Evolutionary conservation across 2,113 vertebrate genomes (phyloP).

Genomic region (Larimichthys crocea): DNA sequence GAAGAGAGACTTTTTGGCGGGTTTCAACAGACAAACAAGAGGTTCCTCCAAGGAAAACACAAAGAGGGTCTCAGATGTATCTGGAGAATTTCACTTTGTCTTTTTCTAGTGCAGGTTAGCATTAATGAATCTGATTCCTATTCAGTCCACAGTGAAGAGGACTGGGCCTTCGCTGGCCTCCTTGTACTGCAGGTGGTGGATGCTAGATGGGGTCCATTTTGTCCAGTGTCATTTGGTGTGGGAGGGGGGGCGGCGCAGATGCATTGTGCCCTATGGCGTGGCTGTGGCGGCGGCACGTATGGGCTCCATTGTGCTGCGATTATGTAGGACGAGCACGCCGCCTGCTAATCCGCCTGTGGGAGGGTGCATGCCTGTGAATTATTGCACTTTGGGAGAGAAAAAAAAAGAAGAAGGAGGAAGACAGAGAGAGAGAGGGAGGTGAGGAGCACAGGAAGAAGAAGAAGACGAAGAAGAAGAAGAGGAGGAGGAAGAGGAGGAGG

Average conservation of each 20-base stretch:
- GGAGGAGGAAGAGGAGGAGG: conserved; percentile 42
- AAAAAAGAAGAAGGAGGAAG: conserved; percentile 42
- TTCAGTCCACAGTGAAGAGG: background rate
- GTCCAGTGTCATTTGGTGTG: conserved; percentile 62
- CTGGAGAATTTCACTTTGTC: background rate
- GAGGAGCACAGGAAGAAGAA: conserved; percentile 59
- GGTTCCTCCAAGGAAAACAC: conserved; percentile 5
- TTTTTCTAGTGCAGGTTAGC: conserved; percentile 29
- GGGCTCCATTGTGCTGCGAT: conserved; percentile 82
- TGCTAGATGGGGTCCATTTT: conserved; percentile 69
- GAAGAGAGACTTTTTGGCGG: background rate
- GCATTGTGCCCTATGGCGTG: conserved; percentile 77
- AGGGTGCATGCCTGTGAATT: conserved; percentile 86
- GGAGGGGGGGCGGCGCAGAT: conserved; percentile 58
- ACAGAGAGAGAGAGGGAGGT: conserved; percentile 44
- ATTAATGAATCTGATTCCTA: conserved; percentile 4
- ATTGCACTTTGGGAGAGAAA: conserved; percentile 79
- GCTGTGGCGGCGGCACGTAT: conserved; percentile 75
- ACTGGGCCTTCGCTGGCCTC: conserved; percentile 31
- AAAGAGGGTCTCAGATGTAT: background rate
- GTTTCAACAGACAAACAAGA: conserved; percentile 8
- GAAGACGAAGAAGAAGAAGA: conserved; percentile 50
- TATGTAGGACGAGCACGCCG: conserved; percentile 85
- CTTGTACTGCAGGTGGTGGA: conserved; percentile 59
- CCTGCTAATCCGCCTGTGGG: conserved; percentile 86